Percentiles rank a stretch among this genome's conserved stretches.
These are phyloP conservation scores for Heteromyza rotundicornis DNA, from an alignment of 2,888 invertebrate genomes.

Conservation along the genomic window DNA sequence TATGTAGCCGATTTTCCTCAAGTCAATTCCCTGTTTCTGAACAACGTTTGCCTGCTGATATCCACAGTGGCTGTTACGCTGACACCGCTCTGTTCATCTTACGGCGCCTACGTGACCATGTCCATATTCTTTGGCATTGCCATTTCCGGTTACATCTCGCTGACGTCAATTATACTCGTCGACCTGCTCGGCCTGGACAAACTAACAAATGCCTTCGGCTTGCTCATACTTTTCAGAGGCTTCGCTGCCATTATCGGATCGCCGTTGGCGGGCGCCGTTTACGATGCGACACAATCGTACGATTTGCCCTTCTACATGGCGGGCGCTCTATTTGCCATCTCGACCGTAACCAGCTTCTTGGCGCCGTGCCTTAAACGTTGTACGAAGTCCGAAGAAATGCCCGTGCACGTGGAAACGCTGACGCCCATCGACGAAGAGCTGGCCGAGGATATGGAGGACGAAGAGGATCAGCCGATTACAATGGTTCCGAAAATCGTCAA, in stretches of 20 bases:
- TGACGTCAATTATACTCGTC: slow-evolving; percentile 97
- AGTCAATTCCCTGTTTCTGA: slow-evolving; percentile 90
- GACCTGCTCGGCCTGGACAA: slow-evolving; percentile 95
- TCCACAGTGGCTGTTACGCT: slow-evolving; percentile 85
- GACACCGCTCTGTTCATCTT: slow-evolving; percentile 83
- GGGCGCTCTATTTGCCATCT: slow-evolving; percentile 82
- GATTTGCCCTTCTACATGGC: slow-evolving; percentile 92
- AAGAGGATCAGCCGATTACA: slow-evolving; percentile 77
- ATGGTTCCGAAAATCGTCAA: slow-evolving; percentile 80
- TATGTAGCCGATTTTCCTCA: slow-evolving; percentile 90
- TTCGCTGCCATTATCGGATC: slow-evolving; percentile 89
- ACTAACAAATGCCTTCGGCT: slow-evolving; percentile 95
- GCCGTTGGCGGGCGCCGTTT: slow-evolving; percentile 85
- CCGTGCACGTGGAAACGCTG: slow-evolving; percentile 73
- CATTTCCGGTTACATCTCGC: slow-evolving; percentile 94
- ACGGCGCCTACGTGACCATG: slow-evolving; percentile 77
- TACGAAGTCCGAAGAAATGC: slow-evolving; percentile 66
- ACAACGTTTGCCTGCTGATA: slow-evolving; percentile 89
- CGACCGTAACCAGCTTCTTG: slow-evolving; percentile 84
- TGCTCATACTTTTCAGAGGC: slow-evolving; percentile 94
- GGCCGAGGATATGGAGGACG: slow-evolving; percentile 76
- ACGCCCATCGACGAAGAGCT: slow-evolving; percentile 87
- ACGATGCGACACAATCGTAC: slow-evolving; percentile 85
- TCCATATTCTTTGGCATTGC: slow-evolving; percentile 91
- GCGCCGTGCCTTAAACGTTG: slow-evolving; percentile 75